Evolutionary conservation across 2,888 invertebrate genomes (phyloP), one percentile per base, ranked within the genome.

Genomic region (Drosophila villosipedis): DNA sequence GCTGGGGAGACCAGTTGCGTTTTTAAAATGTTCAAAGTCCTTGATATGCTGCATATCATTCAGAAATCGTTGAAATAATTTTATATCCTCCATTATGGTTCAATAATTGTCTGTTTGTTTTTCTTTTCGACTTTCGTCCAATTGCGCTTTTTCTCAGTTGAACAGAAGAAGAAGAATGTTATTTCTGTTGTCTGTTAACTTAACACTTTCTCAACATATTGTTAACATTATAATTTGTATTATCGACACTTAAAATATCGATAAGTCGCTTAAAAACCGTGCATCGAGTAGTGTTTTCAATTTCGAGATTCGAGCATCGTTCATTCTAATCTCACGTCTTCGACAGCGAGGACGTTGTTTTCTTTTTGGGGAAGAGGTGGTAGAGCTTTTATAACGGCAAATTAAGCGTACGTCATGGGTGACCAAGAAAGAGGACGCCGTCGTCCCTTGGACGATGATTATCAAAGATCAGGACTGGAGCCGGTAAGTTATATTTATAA

Each of bases 31-130:
- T 7, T 47, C 60, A 37, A 91, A 83, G 50, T 87, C 88, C 25
- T 83, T 78, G 0, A 92, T 25, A 69, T 80, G 83, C 39, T 83
- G 73, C 14, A 92, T 47, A 68, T 91, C 92, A 35, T 72, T 75
- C 30, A 87, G 39, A 63, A 85, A 91, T 16, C 71, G 70, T 61
- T 88, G 68, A 75, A 90, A 88, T 33, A 73, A 54, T 64, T 84
- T 52, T 14, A 90, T 35, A 41, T 91, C 90, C 58, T 88, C 41
- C 90, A 89, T 78, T 30, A 57, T 65, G n/a, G 14, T 3, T 1
- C n/a, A 33, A n/a, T 19, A 25, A 30, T 37, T 57, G n/a, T 55
- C 78, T 49, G 22, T 39, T 50, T 6, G n/a, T 31, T 47, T 43
- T 14, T 43, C 4, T 47, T 43, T 41, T 31, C 33, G 2, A 30